These are phyloP conservation scores for Ectobius pallidus DNA, from an alignment of 2,888 invertebrate species.

Conservation along the genomic window DNA sequence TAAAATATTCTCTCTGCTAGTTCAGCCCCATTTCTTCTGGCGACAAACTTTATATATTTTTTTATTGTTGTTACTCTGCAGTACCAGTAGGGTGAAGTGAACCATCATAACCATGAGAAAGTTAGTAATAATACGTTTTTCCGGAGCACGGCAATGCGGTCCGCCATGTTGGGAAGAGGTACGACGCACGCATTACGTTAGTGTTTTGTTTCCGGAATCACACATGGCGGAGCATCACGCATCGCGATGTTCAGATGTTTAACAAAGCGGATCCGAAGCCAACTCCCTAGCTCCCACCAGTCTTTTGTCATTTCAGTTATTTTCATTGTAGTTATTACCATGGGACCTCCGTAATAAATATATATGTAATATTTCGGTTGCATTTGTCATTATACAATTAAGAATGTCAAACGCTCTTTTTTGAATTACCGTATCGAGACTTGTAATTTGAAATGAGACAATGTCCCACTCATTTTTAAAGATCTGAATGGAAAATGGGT, in stretches of 20 bases:
- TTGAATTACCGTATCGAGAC: neutral
- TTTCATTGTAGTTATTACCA: conserved; percentile 6
- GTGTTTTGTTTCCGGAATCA: conserved; percentile 37
- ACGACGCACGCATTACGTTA: conserved; percentile 1
- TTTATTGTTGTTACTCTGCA: neutral
- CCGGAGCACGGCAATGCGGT: neutral
- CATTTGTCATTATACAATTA: neutral
- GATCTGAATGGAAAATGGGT: neutral
- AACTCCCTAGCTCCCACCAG: conserved; percentile 20
- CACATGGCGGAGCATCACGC: conserved; percentile 33
- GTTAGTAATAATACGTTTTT: neutral
- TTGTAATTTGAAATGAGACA: neutral
- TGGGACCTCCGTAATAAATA: neutral
- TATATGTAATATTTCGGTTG: neutral
- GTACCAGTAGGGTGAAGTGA: neutral
- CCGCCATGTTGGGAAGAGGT: conserved; percentile 4
- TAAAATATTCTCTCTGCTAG: too few relatives aligned
- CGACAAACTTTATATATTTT: neutral
- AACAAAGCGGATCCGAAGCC: conserved; percentile 33
- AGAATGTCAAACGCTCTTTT: neutral
- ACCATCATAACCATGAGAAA: conserved; percentile 3
- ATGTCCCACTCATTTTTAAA: neutral
- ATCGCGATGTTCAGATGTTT: conserved; percentile 26
- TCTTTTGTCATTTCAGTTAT: neutral
- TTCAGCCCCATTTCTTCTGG: neutral